Evolutionary conservation across 2,797 vertebrate genomes (phyloP), one percentile per base, ranked within the genome.

Genomic region (Gallirallus australis): DNA sequence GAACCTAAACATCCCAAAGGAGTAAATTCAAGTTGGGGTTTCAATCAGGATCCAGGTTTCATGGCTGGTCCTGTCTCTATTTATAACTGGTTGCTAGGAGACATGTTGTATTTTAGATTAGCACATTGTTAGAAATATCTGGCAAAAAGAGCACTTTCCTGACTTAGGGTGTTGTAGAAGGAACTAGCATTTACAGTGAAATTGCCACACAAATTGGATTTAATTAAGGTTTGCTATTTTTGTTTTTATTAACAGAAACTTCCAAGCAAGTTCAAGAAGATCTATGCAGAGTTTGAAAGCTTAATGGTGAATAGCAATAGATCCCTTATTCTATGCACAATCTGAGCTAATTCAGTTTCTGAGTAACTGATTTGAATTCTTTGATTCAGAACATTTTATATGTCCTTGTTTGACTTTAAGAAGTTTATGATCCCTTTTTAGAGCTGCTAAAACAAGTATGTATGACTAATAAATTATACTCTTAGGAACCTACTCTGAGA

Each of bases 261-360:
- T 97, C 99, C 99, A 86, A 99, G 99, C 98, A 99, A 99, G 97
- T 99, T 99, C 97, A 99, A 99, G 98, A 99, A 99, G 98, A 99
- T 99, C 98, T 99, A 99, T 48, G 98, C 98, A 18, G 99, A 99
- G 97, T 99, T 99, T 98, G 99, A 99, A 98, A 99, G 99, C 98
- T 97, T 99, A 97, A 99, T 99, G 99, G 99, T 99, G 96, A 98
- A 98, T 97, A 97, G 95, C 97, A 97, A 94, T 76, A 88, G 94
- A 97, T 94, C 86, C 90, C 97, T 96, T 92, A 93, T 97, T 96
- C 97, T 96, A 39, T 95, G 96, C 96, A 82, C 95, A 93, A 54
- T 97, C 97, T 94, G 88, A 95, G 91, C 96, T 98, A 97, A 97
- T 97, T 97, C 96, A 95, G 21, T 94, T 92, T 96, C 97, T 97